A percentile compares a stretch with the other conserved stretches of the same genome.
Evolutionary conservation across 1,140 invertebrate species (phyloP).

Genomic region (Papilio polyxenes): DNA sequence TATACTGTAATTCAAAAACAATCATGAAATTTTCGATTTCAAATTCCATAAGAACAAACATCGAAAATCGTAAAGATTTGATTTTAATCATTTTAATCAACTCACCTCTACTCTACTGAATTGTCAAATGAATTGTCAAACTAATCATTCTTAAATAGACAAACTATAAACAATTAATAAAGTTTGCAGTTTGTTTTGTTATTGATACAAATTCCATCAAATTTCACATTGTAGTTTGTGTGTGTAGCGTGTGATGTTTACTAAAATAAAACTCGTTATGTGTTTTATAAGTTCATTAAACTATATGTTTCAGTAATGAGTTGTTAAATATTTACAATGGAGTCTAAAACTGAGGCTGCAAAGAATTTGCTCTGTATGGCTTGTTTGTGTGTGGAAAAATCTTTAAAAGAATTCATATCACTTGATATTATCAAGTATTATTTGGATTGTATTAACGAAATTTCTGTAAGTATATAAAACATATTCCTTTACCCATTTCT

Average conservation of each 20-base stretch:
- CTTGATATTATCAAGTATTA: conserved; percentile 61
- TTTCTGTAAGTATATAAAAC: conserved; percentile 58
- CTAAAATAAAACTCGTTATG: neutral
- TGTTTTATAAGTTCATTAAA: neutral
- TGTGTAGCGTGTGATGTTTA: neutral
- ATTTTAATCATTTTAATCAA: too few relatives aligned
- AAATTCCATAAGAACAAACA: too few relatives aligned
- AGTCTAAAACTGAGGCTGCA: conserved; percentile 49
- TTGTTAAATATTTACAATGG: conserved; percentile 49
- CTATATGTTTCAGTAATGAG: neutral
- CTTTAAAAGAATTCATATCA: conserved; percentile 52
- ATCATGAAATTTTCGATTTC: too few relatives aligned
- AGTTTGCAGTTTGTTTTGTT: conserved; percentile 25
- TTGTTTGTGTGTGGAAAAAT: conserved; percentile 63
- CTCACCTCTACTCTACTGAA: too few relatives aligned
- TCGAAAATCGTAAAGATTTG: too few relatives aligned
- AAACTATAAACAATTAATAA: neutral
- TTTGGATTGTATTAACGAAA: conserved; percentile 59
- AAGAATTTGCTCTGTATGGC: conserved; percentile 62
- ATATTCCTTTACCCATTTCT: too few relatives aligned
- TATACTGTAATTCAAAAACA: too few relatives aligned
- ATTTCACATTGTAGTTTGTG: neutral
- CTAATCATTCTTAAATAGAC: too few relatives aligned
- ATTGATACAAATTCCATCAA: neutral
- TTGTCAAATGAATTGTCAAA: too few relatives aligned